phyloP scores from a whole-genome alignment of 2,888 invertebrate genomes.

The Cylloceria caligata region DNA sequence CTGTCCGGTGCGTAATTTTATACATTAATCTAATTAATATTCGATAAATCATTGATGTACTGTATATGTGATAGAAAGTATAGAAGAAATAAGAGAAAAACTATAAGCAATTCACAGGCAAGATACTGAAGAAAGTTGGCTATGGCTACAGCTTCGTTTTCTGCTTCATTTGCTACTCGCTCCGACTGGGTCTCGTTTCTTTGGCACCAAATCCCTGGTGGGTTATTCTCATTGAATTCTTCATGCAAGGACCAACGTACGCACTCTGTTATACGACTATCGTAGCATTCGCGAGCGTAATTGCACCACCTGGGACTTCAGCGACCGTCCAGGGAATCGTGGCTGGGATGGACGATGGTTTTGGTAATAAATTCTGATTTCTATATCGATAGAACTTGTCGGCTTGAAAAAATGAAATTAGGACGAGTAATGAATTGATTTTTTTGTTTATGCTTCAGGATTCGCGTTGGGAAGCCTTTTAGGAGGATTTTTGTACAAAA shows the following conservation, averaged over 20 bases:
- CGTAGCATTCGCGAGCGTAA: constrained; percentile 87
- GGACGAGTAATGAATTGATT: neutral
- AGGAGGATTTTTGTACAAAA: constrained; percentile 89
- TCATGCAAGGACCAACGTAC: constrained; percentile 95
- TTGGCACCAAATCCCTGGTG: constrained; percentile 93
- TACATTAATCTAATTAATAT: neutral
- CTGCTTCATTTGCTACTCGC: constrained; percentile 91
- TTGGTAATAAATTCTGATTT: constrained; percentile 86
- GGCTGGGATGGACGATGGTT: constrained; percentile 95
- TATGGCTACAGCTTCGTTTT: constrained; percentile 92
- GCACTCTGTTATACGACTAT: constrained; percentile 94
- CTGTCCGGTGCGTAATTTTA: constrained; percentile 86
- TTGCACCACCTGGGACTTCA: constrained; percentile 89
- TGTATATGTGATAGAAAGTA: no score
- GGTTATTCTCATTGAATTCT: constrained; percentile 91
- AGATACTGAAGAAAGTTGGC: constrained; percentile 92
- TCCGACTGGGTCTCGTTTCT: constrained; percentile 91
- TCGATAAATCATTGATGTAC: no score
- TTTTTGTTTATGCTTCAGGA: constrained; percentile 84
- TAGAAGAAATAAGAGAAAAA: no score
- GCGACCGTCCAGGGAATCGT: constrained; percentile 95
- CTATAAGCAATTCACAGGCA: constrained; percentile 85
- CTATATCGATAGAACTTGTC: neutral
- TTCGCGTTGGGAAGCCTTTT: constrained; percentile 91
- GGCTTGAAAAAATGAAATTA: neutral